phyloP scores from a whole-genome alignment of 2,113 vertebrate species.

The Puntigrus tetrazona region DNA sequence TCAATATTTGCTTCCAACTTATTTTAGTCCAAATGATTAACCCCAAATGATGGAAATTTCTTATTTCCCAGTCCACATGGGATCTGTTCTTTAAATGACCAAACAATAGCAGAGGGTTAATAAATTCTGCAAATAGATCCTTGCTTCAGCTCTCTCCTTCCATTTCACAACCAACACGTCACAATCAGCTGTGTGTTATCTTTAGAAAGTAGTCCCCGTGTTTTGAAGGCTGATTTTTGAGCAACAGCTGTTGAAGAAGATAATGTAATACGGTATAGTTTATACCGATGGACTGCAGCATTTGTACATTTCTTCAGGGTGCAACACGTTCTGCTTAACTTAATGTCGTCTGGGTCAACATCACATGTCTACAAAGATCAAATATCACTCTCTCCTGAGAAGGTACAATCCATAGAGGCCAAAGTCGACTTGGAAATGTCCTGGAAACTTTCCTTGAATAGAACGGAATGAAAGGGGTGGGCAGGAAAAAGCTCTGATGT shows the following conservation, averaged over 20 bases:
- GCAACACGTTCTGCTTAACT: not conserved
- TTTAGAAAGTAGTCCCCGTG: not conserved
- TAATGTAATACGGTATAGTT: not conserved
- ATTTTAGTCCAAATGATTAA: not conserved
- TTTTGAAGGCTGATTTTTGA: not conserved
- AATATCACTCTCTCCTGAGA: not conserved
- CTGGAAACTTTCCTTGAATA: conserved; percentile 29
- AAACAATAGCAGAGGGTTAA: not conserved
- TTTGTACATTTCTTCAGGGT: conserved; percentile 28
- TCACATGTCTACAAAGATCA: conserved; percentile 3
- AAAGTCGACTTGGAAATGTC: not conserved
- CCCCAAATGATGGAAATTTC: not conserved
- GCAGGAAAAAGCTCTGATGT: not conserved
- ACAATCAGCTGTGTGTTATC: not conserved
- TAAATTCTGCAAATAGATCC: not conserved
- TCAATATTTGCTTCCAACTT: not conserved
- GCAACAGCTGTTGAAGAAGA: not conserved
- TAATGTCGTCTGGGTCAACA: conserved; percentile 1
- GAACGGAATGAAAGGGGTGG: conserved; percentile 15
- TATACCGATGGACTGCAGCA: not conserved
- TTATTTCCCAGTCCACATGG: not conserved
- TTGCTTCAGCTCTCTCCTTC: not conserved
- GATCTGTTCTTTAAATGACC: not conserved
- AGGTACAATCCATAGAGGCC: not conserved
- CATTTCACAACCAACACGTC: not conserved